Base-by-base conservation (phyloP, 2,888 invertebrate genomes). In the Portevinia maculata region DNA sequence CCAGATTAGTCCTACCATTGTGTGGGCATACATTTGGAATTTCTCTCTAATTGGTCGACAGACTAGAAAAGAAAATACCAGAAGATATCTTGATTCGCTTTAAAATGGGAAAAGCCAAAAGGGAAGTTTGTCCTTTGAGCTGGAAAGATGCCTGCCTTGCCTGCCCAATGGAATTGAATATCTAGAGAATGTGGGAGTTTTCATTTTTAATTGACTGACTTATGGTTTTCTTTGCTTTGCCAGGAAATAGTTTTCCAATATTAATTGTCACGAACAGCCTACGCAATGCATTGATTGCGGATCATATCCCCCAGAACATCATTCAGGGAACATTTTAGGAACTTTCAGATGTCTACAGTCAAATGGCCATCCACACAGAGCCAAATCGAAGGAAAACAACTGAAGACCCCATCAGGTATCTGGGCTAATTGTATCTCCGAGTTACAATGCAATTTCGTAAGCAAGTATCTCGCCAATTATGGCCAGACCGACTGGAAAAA, bases 121-220 rank as follows among this genome's bases (percentile, higher is more conserved):
- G 21, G 21, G 7, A 59, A 15, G 1, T 15, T 11, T 24, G 71
- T 71, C 53, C 71, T 71, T 71, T 15, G 50, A 44, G 44, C 17
- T 71, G 52, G 37, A 32, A 19, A 21, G 48, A 39, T 50, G 37
- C 50, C 15, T 19, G 44, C 44, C 32, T 48, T 50, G 37, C 50
- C 15, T 19, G 44, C 44, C 32, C 37, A 37, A 34, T n/a, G 53
- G 48, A 50, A 57, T 55, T 55, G 17, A 17, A 37, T 46, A n/a
- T 13, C 46, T 34, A 1, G 15, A 37, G 50, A 50, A 48, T 55
- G 53, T 73, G 64, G 57, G 57, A 74, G 74, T 64, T 73, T 73
- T 55, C 32, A 39, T 32, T 55, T 74, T 74, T 74, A 74, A 74
- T 74, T 74, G 74, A 65, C 55, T 50, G 57, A 64, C 64, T 50